These are phyloP conservation scores for Urocolius indicus DNA, from an alignment of 2,113 vertebrate species.

Conservation along the genomic window DNA sequence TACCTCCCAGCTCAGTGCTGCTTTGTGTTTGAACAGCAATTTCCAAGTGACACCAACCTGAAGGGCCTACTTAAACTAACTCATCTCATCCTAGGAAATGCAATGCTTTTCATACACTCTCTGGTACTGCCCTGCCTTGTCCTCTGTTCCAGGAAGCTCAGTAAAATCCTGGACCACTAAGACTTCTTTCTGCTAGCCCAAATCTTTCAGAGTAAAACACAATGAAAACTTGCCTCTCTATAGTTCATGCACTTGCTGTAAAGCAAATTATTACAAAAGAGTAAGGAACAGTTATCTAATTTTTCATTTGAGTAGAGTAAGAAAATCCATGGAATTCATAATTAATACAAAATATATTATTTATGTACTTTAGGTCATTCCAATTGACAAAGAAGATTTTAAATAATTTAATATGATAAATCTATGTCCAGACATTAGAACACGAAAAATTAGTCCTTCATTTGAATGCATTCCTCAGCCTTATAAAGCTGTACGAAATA, in stretches of 20 bases:
- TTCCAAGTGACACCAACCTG: background rate
- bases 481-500: slow-evolving; percentile 21
- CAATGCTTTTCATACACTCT: background rate
- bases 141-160: rapidly evolving
- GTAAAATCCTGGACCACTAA: background rate
- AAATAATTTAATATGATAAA: slow-evolving; percentile 24
- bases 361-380: background rate
- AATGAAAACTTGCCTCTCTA: background rate
- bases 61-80: background rate
- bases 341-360: background rate
- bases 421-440: slow-evolving; percentile 15
- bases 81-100: background rate
- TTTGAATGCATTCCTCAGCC: slow-evolving; percentile 12
- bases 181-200: background rate
- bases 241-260: background rate
- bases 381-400: slow-evolving; percentile 12
- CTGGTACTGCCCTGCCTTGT: background rate
- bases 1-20: background rate
- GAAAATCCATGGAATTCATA: background rate
- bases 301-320: slow-evolving; percentile 20
- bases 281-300: background rate
- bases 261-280: background rate
- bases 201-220: background rate
- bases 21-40: background rate
- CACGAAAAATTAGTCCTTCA: slow-evolving; percentile 4